Conservation (phyloP, 2,113 vertebrate genomes). For the Dromaius novaehollandiae region DNA sequence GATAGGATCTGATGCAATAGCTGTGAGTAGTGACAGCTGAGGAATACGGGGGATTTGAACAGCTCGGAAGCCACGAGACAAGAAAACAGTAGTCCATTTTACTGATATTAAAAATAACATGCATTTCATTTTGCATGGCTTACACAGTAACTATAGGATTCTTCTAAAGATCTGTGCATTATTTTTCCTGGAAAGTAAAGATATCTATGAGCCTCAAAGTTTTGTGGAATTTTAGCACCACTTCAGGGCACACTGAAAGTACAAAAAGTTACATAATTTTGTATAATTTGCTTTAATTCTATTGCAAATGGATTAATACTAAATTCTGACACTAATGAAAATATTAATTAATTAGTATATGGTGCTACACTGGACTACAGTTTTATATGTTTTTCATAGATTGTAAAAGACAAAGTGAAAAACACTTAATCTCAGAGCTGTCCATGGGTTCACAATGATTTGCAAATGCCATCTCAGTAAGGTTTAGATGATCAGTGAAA, state of each 20-base stretch:
- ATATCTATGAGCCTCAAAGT: neutral
- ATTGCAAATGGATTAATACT: neutral
- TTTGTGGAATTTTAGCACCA: neutral
- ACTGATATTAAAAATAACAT: neutral
- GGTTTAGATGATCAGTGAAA: neutral
- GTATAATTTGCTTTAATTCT: conserved; percentile 9
- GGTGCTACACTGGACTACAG: neutral
- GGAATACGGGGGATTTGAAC: neutral
- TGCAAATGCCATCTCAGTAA: neutral
- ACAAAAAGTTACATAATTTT: neutral
- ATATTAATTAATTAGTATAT: neutral
- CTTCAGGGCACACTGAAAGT: neutral
- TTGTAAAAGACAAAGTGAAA: neutral
- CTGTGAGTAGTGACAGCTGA: neutral
- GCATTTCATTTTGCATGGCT: neutral
- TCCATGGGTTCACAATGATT: neutral
- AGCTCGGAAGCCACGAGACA: neutral
- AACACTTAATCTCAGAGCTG: neutral
- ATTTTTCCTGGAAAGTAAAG: neutral
- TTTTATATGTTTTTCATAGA: neutral
- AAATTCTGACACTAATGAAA: conserved; percentile 2
- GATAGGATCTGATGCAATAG: neutral
- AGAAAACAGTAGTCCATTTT: neutral
- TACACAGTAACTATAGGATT: neutral
- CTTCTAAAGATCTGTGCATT: neutral